A percentile compares a stretch with the other conserved stretches of the same genome.
These are phyloP conservation scores for Pachyseris speciosa DNA, from an alignment of 64 coral and sea anemone genomes.

Conservation along the genomic window DNA sequence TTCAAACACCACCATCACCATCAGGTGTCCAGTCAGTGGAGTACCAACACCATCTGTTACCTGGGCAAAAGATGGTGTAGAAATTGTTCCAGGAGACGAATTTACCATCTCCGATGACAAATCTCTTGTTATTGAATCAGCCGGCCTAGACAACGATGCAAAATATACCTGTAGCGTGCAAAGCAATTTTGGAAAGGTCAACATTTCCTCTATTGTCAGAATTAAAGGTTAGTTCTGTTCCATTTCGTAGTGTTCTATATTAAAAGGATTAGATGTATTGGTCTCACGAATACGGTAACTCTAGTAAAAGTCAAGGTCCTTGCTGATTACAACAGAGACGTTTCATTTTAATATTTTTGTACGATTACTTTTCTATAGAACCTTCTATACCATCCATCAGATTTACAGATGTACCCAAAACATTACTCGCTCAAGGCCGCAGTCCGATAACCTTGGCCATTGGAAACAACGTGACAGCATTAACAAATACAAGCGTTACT, in stretches of 20 bases:
- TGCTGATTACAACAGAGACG: no score
- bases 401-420: neutral
- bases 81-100: neutral
- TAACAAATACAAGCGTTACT: constrained; percentile 71
- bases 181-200: constrained; percentile 61
- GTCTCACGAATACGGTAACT: no score
- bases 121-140: neutral
- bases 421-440: neutral
- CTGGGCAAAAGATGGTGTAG: constrained; percentile 26
- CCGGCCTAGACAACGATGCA: constrained; percentile 24
- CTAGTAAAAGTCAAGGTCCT: no score
- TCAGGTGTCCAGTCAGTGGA: constrained; percentile 53
- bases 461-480: constrained; percentile 77
- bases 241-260: no score
- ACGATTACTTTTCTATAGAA: neutral
- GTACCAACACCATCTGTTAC: constrained; percentile 54
- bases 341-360: no score
- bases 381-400: neutral
- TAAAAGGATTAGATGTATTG: no score
- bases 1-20: constrained; percentile 64
- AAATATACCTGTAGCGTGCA: constrained; percentile 64
- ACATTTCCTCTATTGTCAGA: constrained; percentile 29
- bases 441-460: constrained; percentile 64
- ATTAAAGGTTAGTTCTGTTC: constrained; percentile 68
- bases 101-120: constrained; percentile 13